phyloP scores from a whole-genome alignment of 2,113 vertebrate genomes.

The Plotosus lineatus region DNA sequence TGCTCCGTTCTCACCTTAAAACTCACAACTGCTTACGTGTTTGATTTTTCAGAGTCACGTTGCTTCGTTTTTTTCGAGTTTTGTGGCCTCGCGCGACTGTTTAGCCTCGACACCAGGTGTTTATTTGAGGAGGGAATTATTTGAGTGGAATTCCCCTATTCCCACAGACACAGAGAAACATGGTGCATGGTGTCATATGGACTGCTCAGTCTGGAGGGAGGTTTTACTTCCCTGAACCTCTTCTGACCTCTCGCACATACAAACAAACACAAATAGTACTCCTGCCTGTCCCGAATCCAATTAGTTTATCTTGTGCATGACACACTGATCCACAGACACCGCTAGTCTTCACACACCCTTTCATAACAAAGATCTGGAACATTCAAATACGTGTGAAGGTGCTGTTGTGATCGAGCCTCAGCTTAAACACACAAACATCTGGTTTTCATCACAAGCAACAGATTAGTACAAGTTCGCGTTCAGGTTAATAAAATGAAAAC shows the following conservation, averaged over 20 bases:
- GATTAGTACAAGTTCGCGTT: slow-evolving; percentile 50
- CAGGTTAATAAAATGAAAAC: not conserved
- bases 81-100: slow-evolving; percentile 62
- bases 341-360: slow-evolving; percentile 74
- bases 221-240: slow-evolving; percentile 49
- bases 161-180: slow-evolving; percentile 45
- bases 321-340: slow-evolving; percentile 71
- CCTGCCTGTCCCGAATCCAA: slow-evolving; percentile 70
- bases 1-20: slow-evolving; percentile 49
- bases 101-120: slow-evolving; percentile 64
- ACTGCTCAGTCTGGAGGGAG: slow-evolving; percentile 26
- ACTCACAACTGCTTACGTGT: slow-evolving; percentile 39
- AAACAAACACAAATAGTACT: slow-evolving; percentile 49
- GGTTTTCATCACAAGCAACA: slow-evolving; percentile 82
- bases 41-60: too few species aligned
- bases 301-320: slow-evolving; percentile 80
- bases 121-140: slow-evolving; percentile 65
- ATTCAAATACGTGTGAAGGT: slow-evolving; percentile 75
- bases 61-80: too few species aligned
- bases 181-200: slow-evolving; percentile 61
- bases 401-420: slow-evolving; percentile 82
- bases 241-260: slow-evolving; percentile 28
- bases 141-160: slow-evolving; percentile 62
- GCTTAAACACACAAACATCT: slow-evolving; percentile 83
- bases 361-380: slow-evolving; percentile 83